Evolutionary conservation across 2,113 vertebrate genomes (phyloP).

Genomic region (Psilopsiagon aymara): DNA sequence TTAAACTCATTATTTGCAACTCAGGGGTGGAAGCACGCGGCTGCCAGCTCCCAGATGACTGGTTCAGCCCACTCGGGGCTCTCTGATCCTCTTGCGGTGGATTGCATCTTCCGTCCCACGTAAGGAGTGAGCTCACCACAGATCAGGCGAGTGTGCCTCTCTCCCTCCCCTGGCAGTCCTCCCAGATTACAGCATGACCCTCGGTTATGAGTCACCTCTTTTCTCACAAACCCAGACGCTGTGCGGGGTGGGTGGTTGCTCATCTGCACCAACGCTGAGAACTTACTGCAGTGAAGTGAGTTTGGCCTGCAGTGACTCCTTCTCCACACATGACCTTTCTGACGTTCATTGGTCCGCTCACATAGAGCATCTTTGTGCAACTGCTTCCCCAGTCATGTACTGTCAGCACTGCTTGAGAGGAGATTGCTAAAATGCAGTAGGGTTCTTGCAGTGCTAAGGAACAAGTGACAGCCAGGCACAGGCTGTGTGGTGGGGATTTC

Average conservation of each 20-base stretch:
- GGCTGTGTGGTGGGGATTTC: background rate
- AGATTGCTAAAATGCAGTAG: background rate
- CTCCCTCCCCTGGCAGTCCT: slow-evolving; percentile 46
- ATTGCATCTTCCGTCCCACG: background rate
- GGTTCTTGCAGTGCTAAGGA: background rate
- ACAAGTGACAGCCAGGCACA: background rate
- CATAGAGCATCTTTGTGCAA: background rate
- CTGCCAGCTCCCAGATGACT: background rate
- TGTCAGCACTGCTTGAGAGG: background rate
- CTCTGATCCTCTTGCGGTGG: background rate
- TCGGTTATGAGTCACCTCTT: slow-evolving; percentile 51
- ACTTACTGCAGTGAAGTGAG: background rate
- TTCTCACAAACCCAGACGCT: slow-evolving; percentile 26
- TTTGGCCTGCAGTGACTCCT: background rate
- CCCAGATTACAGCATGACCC: slow-evolving; percentile 56
- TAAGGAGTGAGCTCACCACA: slow-evolving; percentile 25
- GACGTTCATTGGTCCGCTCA: background rate
- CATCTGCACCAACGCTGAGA: slow-evolving; percentile 9
- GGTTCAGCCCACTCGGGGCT: background rate
- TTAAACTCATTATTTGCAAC: background rate
- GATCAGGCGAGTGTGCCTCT: background rate
- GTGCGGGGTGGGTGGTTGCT: background rate
- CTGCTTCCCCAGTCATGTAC: background rate
- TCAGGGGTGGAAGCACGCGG: background rate
- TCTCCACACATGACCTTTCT: background rate